Evolutionary conservation across 2,113 vertebrate species (phyloP).

Genomic region (Oreamnos americanus): DNA sequence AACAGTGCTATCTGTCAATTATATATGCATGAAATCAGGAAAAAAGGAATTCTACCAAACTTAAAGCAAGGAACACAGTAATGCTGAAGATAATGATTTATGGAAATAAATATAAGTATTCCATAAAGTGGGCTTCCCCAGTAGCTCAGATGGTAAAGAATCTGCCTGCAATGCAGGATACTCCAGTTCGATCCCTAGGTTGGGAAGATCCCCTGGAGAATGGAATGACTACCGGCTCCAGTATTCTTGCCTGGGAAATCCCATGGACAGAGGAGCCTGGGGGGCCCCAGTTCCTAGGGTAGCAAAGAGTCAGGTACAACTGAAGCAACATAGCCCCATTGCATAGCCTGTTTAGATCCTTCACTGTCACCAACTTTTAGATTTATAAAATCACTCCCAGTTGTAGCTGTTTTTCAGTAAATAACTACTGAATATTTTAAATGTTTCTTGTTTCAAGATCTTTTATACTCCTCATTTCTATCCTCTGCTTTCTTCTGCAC

Average conservation of each 20-base stretch:
- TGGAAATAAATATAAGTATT: background rate
- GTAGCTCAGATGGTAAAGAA: background rate
- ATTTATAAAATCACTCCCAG: background rate
- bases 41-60: background rate
- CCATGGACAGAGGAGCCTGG: background rate
- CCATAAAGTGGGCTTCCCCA: background rate
- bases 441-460: background rate
- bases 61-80: background rate
- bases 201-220: background rate
- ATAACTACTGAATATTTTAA: background rate
- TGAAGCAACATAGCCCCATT: background rate
- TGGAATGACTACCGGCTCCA: background rate
- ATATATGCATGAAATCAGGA: background rate
- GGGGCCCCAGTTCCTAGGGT: background rate
- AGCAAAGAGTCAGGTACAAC: background rate
- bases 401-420: background rate
- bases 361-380: fast-evolving
- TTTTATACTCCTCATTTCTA: background rate
- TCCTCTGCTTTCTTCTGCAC: background rate
- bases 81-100: background rate
- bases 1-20: background rate
- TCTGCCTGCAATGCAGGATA: background rate
- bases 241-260: background rate
- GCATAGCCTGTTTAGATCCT: background rate
- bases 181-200: fast-evolving